Percentiles rank a stretch among this genome's conserved stretches.
Evolutionary conservation across 23 tunicate species (phyloP).

Genomic region (Trididemnum miniatum): DNA sequence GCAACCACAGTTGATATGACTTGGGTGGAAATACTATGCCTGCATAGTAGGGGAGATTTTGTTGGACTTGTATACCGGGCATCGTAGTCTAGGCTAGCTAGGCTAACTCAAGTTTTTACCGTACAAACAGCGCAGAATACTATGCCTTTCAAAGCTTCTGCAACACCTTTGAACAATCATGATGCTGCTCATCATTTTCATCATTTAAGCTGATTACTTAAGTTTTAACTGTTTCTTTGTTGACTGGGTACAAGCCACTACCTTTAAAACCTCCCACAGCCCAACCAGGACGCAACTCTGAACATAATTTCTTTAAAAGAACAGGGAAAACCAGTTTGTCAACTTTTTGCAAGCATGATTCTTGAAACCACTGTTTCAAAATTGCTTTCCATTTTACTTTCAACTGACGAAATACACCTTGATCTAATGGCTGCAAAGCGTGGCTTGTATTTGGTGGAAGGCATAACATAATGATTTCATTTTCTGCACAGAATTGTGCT

Average conservation of each 20-base stretch:
- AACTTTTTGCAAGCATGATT: background rate
- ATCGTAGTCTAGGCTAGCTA: no score
- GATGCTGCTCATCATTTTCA: no score
- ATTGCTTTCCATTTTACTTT: background rate
- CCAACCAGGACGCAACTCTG: background rate
- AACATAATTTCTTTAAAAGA: background rate
- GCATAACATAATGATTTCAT: background rate
- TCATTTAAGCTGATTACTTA: no score
- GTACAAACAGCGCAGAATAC: no score
- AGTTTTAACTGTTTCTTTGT: background rate
- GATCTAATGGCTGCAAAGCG: background rate
- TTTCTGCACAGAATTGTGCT: background rate
- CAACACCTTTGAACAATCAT: no score
- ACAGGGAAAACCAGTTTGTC: background rate
- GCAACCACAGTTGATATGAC: no score
- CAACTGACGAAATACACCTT: background rate
- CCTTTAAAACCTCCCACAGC: background rate
- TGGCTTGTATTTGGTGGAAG: background rate
- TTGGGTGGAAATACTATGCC: no score
- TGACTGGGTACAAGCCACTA: background rate
- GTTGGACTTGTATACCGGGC: no score
- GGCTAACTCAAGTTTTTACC: no score
- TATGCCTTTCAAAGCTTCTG: no score
- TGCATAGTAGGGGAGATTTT: no score
- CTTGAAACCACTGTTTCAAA: background rate